Conservation (phyloP, 2,113 vertebrate genomes). For the Sinocyclocheilus rhinocerous region DNA sequence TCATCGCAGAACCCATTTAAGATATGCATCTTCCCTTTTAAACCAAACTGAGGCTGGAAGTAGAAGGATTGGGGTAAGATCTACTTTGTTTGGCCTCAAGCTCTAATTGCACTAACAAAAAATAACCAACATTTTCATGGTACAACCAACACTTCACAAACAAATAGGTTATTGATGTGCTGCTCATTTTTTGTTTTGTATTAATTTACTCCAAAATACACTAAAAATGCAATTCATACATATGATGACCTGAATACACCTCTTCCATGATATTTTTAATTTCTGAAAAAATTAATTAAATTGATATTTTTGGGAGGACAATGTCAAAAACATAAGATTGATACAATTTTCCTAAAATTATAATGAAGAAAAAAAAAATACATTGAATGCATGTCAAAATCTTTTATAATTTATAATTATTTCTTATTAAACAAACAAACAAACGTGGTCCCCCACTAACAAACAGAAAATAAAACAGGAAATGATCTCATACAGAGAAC, state of each 20-base stretch:
- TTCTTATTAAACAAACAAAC: not conserved
- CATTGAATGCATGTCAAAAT: not conserved
- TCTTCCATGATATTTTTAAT: not conserved
- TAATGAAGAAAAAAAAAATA: not conserved
- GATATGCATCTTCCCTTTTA: constrained; percentile 12
- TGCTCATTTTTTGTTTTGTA: not conserved
- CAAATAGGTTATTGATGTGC: not conserved
- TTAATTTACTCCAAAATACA: not conserved
- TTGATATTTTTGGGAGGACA: not conserved
- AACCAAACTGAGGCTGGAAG: constrained; percentile 3
- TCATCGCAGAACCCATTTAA: constrained; percentile 4
- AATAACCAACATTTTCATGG: not conserved
- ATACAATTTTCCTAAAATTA: not conserved
- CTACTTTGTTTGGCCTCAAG: not conserved
- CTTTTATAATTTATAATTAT: too few species aligned
- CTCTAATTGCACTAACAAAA: not conserved
- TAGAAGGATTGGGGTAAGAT: not conserved
- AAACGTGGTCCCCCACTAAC: not conserved
- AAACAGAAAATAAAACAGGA: not conserved
- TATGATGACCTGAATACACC: not conserved
- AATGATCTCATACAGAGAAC: not conserved
- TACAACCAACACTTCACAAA: not conserved
- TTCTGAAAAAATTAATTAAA: not conserved
- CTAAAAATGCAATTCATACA: not conserved
- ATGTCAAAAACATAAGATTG: too few species aligned